Percentiles rank a stretch among this genome's conserved stretches.
Evolutionary conservation across 1,140 invertebrate genomes (phyloP).

Genomic region (Gryllus bimaculatus): DNA sequence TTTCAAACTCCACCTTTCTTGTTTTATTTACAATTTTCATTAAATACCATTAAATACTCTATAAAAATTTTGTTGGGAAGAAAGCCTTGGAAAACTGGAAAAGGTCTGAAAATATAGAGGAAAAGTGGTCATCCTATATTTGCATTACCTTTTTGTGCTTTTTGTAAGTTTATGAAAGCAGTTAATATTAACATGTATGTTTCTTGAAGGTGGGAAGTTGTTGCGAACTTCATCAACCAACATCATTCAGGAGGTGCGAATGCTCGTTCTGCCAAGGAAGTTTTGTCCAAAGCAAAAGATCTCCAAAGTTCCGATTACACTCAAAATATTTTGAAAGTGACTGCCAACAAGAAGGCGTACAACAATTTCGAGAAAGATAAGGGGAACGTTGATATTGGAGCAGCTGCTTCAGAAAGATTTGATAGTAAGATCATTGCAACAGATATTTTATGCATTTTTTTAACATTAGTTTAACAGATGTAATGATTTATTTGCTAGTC

Average conservation of each 20-base stretch:
- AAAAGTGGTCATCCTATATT: neutral
- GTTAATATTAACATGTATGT: neutral
- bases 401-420: slow-evolving; percentile 43
- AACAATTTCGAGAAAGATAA: slow-evolving; percentile 61
- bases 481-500: no score
- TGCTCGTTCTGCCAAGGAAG: slow-evolving; percentile 70
- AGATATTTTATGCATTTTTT: no score
- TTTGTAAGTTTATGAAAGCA: neutral
- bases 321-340: slow-evolving; percentile 70
- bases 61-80: neutral
- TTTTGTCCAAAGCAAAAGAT: slow-evolving; percentile 91
- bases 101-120: neutral
- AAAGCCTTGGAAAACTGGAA: neutral
- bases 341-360: slow-evolving; percentile 85
- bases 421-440: slow-evolving; percentile 33
- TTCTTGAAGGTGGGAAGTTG: slow-evolving; percentile 73
- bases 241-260: slow-evolving; percentile 47
- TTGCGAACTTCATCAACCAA: slow-evolving; percentile 92
- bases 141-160: neutral
- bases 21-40: neutral
- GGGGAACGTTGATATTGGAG: slow-evolving; percentile 46
- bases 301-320: slow-evolving; percentile 84
- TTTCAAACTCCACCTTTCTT: neutral
- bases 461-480: no score
- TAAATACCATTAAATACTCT: neutral